Conservation (phyloP, 2,888 invertebrate genomes). For the Leptinotarsa haldemani region DNA sequence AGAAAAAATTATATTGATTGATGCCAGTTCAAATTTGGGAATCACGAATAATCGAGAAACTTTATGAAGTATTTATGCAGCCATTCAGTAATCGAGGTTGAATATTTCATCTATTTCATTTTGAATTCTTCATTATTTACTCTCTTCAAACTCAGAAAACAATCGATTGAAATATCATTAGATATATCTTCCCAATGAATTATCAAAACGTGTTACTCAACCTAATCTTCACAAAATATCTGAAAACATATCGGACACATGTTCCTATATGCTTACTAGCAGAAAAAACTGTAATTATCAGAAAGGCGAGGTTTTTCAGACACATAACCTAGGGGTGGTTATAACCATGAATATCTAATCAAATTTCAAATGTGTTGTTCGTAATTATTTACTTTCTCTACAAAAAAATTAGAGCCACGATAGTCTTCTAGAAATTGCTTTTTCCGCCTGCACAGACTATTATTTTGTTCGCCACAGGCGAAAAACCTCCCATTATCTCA, state of each 20-base stretch:
- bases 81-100: too few species aligned
- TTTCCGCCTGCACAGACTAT: conserved; percentile 2
- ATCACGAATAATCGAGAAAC: too few species aligned
- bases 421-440: conserved; percentile 6
- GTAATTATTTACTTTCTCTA: conserved; percentile 15
- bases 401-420: conserved; percentile 4
- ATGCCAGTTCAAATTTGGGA: too few species aligned
- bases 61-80: too few species aligned
- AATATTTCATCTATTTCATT: too few species aligned
- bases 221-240: too few species aligned
- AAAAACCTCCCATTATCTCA: conserved; percentile 13
- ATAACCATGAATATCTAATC: conserved; percentile 13
- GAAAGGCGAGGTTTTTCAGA: neutral
- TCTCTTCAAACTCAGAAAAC: too few species aligned
- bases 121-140: too few species aligned
- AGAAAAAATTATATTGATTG: too few species aligned
- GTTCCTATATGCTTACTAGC: neutral
- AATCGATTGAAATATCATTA: too few species aligned
- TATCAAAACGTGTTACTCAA: too few species aligned
- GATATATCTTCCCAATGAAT: too few species aligned
- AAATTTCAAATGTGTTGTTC: neutral
- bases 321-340: neutral
- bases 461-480: conserved; percentile 2
- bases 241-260: neutral
- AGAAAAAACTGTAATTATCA: neutral